Percentiles rank a stretch among this genome's conserved stretches.
These are phyloP conservation scores for Zaprionus africanus DNA, from an alignment of 1,140 invertebrate species.

Conservation along the genomic window DNA sequence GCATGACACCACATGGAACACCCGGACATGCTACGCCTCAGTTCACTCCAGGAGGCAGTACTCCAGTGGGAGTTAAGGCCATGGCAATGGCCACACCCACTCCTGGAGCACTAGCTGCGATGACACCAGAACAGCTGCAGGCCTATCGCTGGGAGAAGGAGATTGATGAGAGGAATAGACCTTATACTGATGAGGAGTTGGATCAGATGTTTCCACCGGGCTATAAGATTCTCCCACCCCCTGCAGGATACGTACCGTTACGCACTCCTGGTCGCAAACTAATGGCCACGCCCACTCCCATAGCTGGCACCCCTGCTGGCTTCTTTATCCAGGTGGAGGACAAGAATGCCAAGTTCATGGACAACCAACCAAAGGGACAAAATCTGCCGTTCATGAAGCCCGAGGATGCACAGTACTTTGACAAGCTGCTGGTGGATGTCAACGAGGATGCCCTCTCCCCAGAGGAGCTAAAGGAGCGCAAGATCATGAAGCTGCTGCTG, in stretches of 20 bases:
- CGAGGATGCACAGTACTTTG: conserved; percentile 99
- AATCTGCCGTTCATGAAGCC: conserved; percentile 99
- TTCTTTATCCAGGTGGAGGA: conserved; percentile 98
- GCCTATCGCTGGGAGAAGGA: conserved; percentile 99
- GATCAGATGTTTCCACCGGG: conserved; percentile 98
- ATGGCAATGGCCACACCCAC: conserved; percentile 99
- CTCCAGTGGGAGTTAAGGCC: conserved; percentile 97
- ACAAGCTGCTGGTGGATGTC: conserved; percentile 98
- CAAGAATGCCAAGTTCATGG: conserved; percentile 93
- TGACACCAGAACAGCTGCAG: conserved; percentile 99
- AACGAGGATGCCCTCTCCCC: conserved; percentile 98
- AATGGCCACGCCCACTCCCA: conserved; percentile 98
- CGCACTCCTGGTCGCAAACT: conserved; percentile 98
- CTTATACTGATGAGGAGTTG: conserved; percentile 98
- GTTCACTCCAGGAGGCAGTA: conserved; percentile 89
- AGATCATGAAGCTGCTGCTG: conserved; percentile 99
- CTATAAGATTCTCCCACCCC: conserved; percentile 98
- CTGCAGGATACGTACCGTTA: conserved; percentile 98
- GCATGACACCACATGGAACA: conserved; percentile 88
- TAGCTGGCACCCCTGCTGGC: conserved; percentile 95
- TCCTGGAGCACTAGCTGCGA: conserved; percentile 96
- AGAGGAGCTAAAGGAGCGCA: conserved; percentile 98
- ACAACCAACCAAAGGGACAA: conserved; percentile 96
- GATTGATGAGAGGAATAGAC: conserved; percentile 98
- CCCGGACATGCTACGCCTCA: conserved; percentile 86